These are phyloP conservation scores for Pteropus alecto DNA, from an alignment of 2,113 vertebrate species.

Conservation along the genomic window DNA sequence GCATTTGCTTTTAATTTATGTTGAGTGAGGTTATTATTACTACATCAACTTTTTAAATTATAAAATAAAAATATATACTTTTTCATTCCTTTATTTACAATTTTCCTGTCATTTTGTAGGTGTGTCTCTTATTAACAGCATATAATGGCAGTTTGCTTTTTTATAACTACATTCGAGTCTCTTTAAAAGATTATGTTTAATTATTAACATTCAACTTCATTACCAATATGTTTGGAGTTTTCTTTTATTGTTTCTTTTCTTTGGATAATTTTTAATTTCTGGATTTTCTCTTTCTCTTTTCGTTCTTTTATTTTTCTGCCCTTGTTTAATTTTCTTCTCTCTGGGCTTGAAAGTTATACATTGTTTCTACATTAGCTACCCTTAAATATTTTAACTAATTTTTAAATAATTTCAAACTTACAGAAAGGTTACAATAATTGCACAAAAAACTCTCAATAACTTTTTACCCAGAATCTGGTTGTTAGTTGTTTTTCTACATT, in stretches of 20 bases:
- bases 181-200: background rate
- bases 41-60: background rate
- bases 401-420: background rate
- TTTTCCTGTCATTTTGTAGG: background rate
- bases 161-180: background rate
- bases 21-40: background rate
- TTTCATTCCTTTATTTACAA: background rate
- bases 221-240: background rate
- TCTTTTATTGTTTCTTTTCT: background rate
- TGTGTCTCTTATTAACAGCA: background rate
- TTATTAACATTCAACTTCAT: background rate
- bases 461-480: background rate
- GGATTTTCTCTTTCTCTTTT: background rate
- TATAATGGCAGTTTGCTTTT: background rate
- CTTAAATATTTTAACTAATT: background rate
- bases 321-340: background rate
- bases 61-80: background rate
- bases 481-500: background rate
- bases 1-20: background rate
- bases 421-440: background rate
- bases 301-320: background rate
- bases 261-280: background rate
- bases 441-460: background rate
- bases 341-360: background rate
- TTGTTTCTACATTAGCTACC: background rate